phyloP scores from a whole-genome alignment of 2,888 invertebrate genomes.

The Galerucella pusilla region DNA sequence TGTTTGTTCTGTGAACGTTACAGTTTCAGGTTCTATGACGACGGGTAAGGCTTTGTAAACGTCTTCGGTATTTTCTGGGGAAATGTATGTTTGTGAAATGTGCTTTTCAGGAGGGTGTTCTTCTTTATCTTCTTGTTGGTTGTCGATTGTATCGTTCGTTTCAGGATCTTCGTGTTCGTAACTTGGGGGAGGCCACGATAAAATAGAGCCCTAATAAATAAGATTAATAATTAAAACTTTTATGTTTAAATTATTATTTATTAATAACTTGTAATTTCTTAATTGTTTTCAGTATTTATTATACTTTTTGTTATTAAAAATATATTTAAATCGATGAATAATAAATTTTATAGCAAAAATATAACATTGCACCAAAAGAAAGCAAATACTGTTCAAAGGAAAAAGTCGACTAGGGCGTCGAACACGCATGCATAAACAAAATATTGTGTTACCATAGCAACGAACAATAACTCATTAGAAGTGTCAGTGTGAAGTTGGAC shows the following conservation, averaged over 20 bases:
- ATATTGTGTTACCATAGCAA: too few species aligned
- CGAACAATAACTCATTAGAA: too few species aligned
- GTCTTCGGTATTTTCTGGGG: conserved; percentile 26
- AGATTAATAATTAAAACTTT: not conserved
- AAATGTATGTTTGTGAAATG: conserved; percentile 17
- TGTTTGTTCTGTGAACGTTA: conserved; percentile 10
- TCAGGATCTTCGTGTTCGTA: not conserved
- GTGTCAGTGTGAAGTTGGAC: too few species aligned
- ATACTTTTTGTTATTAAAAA: not conserved
- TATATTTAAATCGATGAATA: not conserved
- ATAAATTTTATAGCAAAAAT: too few species aligned
- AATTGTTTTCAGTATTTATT: not conserved
- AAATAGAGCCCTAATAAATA: not conserved
- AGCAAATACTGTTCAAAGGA: too few species aligned
- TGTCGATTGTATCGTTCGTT: not conserved
- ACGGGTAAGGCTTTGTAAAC: conserved; percentile 45
- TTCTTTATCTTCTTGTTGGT: not conserved
- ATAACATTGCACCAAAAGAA: too few species aligned
- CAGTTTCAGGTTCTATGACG: conserved; percentile 31
- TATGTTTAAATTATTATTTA: not conserved
- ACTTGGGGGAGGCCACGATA: not conserved
- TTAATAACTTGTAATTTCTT: not conserved
- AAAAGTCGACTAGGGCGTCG: too few species aligned
- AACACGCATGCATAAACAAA: too few species aligned
- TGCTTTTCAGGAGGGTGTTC: not conserved